phyloP scores from a whole-genome alignment of 2,113 vertebrate genomes.

The Coptodon rendalli region DNA sequence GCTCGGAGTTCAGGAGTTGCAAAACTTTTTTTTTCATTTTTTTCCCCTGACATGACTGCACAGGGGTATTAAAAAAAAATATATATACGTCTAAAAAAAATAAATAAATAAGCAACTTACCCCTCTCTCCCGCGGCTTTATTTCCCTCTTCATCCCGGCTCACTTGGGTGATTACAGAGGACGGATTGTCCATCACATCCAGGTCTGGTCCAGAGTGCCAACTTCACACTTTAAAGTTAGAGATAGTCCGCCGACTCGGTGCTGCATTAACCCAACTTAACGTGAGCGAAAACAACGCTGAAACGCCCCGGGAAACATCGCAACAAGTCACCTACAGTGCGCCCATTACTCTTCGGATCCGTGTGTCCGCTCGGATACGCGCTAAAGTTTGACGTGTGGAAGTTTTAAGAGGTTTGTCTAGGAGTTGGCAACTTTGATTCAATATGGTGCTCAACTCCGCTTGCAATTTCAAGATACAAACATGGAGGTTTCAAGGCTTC shows the following conservation, averaged over 20 bases:
- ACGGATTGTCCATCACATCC: slow-evolving; percentile 74
- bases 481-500: slow-evolving; percentile 81
- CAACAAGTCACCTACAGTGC: background rate
- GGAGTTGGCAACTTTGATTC: slow-evolving; percentile 72
- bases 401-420: slow-evolving; percentile 23
- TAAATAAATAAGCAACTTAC: slow-evolving; percentile 46
- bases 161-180: slow-evolving; percentile 77
- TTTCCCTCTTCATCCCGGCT: slow-evolving; percentile 74
- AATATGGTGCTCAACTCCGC: slow-evolving; percentile 75
- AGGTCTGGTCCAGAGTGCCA: slow-evolving; percentile 39
- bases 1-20: background rate
- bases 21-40: background rate
- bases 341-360: background rate
- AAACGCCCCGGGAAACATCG: slow-evolving; percentile 4
- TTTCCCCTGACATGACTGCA: background rate
- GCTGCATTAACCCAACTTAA: slow-evolving; percentile 37
- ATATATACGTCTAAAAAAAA: background rate
- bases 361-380: background rate
- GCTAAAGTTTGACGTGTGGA: background rate
- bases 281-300: background rate
- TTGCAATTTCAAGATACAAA: slow-evolving; percentile 79
- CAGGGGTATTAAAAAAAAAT: background rate
- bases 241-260: slow-evolving; percentile 12
- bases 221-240: slow-evolving; percentile 48
- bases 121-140: slow-evolving; percentile 61